phyloP scores from a whole-genome alignment of 2,888 invertebrate species.

The Cerceris ruficornis region DNA sequence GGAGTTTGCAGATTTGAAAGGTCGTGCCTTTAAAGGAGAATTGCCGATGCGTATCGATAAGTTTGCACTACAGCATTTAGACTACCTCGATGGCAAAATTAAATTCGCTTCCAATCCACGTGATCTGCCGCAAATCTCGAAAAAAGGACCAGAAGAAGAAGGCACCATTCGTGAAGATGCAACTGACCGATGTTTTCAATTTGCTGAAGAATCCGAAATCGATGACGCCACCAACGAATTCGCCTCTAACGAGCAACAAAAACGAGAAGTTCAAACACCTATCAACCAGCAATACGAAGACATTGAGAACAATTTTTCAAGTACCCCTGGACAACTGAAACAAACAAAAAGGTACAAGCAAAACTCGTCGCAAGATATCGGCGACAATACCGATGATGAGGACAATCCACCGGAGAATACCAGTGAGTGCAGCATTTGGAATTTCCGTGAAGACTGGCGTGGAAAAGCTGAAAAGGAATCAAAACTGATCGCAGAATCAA shows the following conservation, averaged over 20 bases:
- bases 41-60: conserved; percentile 52
- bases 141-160: neutral
- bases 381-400: conserved; percentile 1
- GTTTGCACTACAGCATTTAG: conserved; percentile 52
- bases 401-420: conserved; percentile 3
- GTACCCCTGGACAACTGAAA: neutral
- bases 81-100: conserved; percentile 52
- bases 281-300: neutral
- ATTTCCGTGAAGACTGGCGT: conserved; percentile 37
- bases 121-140: conserved; percentile 13
- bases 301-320: neutral
- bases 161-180: neutral
- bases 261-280: neutral
- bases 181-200: neutral
- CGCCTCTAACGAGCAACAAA: conserved; percentile 1
- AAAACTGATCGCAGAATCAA: neutral
- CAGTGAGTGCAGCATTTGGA: conserved; percentile 30
- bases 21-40: conserved; percentile 30
- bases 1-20: conserved; percentile 45
- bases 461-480: conserved; percentile 24
- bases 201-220: neutral
- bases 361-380: conserved; percentile 4
- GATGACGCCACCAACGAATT: neutral
- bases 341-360: neutral
- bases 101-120: conserved; percentile 41